Percentiles rank a stretch among this genome's conserved stretches.
Evolutionary conservation across 2,797 vertebrate genomes (phyloP).

Genomic region (Halcyon badia): DNA sequence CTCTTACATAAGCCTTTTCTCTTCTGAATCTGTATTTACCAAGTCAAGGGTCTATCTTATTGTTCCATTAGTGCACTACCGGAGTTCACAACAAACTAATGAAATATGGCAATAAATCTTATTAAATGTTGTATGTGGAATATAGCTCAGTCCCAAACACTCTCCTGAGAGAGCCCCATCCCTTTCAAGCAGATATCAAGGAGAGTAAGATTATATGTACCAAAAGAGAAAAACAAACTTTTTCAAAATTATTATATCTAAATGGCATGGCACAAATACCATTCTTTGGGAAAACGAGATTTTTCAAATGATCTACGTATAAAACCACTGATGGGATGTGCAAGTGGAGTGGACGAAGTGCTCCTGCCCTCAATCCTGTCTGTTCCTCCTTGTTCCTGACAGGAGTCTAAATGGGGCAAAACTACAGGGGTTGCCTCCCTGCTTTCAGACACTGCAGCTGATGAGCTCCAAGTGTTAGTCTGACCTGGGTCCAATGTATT

Average conservation of each 20-base stretch:
- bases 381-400: rapidly evolving
- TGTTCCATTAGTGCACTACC: conserved; percentile 33
- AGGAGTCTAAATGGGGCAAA: not conserved
- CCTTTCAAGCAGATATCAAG: not conserved
- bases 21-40: not conserved
- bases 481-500: not conserved
- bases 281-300: not conserved
- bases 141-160: not conserved
- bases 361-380: not conserved
- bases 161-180: not conserved
- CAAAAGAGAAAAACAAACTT: not conserved
- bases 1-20: conserved; percentile 46
- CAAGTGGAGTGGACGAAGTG: not conserved
- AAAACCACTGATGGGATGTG: not conserved
- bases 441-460: not conserved
- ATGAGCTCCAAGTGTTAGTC: not conserved
- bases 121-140: not conserved
- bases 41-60: conserved; percentile 39
- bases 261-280: not conserved
- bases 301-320: not conserved
- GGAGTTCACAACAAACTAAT: conserved; percentile 12
- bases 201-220: not conserved
- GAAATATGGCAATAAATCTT: conserved; percentile 45
- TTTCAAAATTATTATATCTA: not conserved
- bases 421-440: not conserved